A percentile compares a stretch with the other conserved stretches of the same genome.
Evolutionary conservation across 1,140 invertebrate species (phyloP).

Genomic region (Tyrophagus putrescentiae): DNA sequence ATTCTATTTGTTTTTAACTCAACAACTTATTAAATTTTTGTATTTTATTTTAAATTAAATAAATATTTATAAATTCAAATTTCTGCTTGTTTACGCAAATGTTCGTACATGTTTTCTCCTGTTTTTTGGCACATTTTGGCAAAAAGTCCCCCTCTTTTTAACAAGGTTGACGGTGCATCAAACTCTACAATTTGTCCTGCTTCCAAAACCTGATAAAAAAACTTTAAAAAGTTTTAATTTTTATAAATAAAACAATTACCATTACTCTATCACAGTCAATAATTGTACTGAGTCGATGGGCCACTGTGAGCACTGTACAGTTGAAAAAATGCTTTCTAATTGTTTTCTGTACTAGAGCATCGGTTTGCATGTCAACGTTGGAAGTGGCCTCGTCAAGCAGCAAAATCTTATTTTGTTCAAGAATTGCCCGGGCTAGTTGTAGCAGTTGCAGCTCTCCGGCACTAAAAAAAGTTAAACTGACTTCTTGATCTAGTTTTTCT

Average conservation of each 20-base stretch:
- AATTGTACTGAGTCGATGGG: conserved; percentile 73
- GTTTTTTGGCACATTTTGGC: conserved; percentile 63
- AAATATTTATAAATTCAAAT: too few relatives aligned
- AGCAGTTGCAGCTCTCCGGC: conserved; percentile 60
- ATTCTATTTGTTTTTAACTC: too few relatives aligned
- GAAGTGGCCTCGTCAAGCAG: conserved; percentile 41
- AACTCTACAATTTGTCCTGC: conserved; percentile 40
- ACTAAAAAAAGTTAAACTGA: conserved; percentile 48
- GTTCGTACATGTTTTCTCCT: too few relatives aligned
- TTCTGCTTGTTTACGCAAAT: too few relatives aligned
- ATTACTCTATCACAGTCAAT: conserved; percentile 54
- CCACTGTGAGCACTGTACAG: conserved; percentile 78
- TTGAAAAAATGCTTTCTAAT: conserved; percentile 62
- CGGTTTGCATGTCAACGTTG: conserved; percentile 75
- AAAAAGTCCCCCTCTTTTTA: conserved; percentile 66
- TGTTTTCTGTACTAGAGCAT: conserved; percentile 66
- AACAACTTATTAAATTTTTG: too few relatives aligned
- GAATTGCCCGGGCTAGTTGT: conserved; percentile 65
- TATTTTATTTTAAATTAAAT: too few relatives aligned
- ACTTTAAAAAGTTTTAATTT: too few relatives aligned
- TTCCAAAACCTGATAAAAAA: conserved; percentile 54
- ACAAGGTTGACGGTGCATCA: conserved; percentile 30
- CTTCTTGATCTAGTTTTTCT: conserved; percentile 27
- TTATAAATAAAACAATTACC: too few relatives aligned
- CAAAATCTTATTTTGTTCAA: conserved; percentile 73